Evolutionary conservation across 2,797 vertebrate genomes (phyloP).

Genomic region (Coilia nasus): DNA sequence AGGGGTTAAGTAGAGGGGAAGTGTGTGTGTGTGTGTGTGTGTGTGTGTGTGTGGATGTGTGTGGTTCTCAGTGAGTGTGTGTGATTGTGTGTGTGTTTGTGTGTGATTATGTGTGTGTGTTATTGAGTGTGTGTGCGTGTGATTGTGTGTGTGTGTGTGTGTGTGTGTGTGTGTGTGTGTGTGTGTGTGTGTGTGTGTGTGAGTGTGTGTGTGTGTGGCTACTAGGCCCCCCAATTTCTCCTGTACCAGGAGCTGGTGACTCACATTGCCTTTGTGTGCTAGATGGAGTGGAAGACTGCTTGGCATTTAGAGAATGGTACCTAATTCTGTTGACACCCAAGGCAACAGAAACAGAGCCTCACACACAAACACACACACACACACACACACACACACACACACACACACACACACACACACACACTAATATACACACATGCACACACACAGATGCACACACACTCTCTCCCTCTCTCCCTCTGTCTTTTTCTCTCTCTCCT

Average conservation of each 20-base stretch:
- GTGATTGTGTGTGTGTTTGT: neutral
- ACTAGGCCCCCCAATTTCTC: neutral
- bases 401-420: no score
- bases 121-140: no score
- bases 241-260: neutral
- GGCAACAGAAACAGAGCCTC: neutral
- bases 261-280: neutral
- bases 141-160: no score
- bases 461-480: no score
- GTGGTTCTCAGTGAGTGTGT: neutral
- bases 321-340: conserved; percentile 24
- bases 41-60: neutral
- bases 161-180: no score
- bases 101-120: no score
- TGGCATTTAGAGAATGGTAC: conserved; percentile 24
- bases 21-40: conserved; percentile 32
- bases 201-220: neutral
- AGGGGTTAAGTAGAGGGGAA: conserved; percentile 26
- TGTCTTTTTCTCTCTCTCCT: no score
- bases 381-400: neutral
- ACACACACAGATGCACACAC: neutral
- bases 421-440: no score
- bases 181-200: neutral
- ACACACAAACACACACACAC: neutral
- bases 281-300: neutral